Percentiles rank a stretch among this genome's conserved stretches.
Evolutionary conservation across 2,797 vertebrate species (phyloP).

Genomic region (Eulemur albifrons): DNA sequence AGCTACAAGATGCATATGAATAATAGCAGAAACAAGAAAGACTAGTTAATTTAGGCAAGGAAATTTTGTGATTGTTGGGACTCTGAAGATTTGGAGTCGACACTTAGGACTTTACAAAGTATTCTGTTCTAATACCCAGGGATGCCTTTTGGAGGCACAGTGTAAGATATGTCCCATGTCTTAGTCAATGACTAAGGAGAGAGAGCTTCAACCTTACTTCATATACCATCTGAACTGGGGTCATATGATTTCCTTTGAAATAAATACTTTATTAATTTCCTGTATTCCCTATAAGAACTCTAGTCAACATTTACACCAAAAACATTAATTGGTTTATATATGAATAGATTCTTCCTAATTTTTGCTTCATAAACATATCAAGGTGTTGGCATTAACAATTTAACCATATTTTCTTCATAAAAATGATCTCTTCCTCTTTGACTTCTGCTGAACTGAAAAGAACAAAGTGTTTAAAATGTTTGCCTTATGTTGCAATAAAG

Average conservation of each 20-base stretch:
- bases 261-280: constrained; percentile 35
- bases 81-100: background rate
- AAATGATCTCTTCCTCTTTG: background rate
- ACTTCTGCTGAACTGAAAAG: constrained; percentile 23
- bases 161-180: background rate
- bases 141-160: background rate
- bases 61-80: background rate
- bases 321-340: constrained; percentile 1
- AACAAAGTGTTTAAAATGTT: background rate
- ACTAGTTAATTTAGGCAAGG: background rate
- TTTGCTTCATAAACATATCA: background rate
- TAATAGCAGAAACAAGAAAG: background rate
- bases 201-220: background rate
- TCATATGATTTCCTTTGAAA: constrained; percentile 6
- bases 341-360: background rate
- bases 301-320: constrained; percentile 6
- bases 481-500: background rate
- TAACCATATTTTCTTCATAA: background rate
- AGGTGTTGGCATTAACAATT: background rate
- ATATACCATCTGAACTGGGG: background rate
- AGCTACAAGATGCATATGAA: constrained; percentile 26
- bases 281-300: background rate
- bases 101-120: background rate
- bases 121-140: background rate
- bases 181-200: background rate